Percentiles rank a stretch among this genome's conserved stretches.
Evolutionary conservation across 2,888 invertebrate species (phyloP).

Genomic region (Sussaba pulchella): DNA sequence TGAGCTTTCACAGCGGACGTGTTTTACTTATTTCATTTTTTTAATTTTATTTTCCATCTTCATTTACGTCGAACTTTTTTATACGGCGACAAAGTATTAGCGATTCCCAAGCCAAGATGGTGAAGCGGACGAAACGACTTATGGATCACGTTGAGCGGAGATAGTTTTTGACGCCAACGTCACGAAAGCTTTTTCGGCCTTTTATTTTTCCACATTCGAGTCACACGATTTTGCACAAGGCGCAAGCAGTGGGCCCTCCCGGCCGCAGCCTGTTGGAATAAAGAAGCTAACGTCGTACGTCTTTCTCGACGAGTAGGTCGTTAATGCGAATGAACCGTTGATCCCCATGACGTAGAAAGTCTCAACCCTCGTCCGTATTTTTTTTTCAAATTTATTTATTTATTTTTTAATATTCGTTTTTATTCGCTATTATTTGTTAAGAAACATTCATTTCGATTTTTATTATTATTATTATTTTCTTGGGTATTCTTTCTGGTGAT

Average conservation of each 20-base stretch:
- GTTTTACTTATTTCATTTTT: constrained; percentile 26
- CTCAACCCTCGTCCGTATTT: constrained; percentile 19
- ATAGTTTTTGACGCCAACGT: constrained; percentile 63
- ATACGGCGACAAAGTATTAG: constrained; percentile 14
- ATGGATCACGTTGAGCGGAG: neutral
- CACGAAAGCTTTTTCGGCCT: constrained; percentile 65
- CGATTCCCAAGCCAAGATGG: constrained; percentile 52
- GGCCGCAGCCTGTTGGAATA: no score
- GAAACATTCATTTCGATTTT: no score
- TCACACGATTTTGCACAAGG: constrained; percentile 75
- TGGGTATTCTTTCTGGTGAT: no score
- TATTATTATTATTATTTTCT: no score
- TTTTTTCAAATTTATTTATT: neutral
- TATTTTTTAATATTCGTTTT: no score
- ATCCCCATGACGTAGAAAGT: constrained; percentile 62
- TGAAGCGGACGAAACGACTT: no score
- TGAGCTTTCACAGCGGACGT: neutral
- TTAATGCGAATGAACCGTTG: constrained; percentile 54
- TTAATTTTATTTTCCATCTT: constrained; percentile 48
- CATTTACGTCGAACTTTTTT: constrained; percentile 54
- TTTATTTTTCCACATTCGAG: constrained; percentile 70
- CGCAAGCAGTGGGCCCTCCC: no score
- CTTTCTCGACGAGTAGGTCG: constrained; percentile 53
- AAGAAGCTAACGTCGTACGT: constrained; percentile 40
- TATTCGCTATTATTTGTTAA: no score